Evolutionary conservation across 2,888 invertebrate species (phyloP).

Genomic region (Dinocampus coccinellae): DNA sequence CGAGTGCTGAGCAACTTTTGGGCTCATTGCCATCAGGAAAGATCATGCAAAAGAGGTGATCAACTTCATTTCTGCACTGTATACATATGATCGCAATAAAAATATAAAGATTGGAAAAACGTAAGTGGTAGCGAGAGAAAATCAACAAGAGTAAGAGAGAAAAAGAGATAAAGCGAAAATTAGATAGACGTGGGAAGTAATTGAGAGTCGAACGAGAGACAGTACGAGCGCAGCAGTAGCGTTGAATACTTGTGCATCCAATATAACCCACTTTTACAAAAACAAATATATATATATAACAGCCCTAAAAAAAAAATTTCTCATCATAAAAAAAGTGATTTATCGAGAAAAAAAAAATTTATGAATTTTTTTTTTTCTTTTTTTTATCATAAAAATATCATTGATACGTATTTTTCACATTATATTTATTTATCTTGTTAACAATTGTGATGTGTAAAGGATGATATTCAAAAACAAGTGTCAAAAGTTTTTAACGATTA

Average conservation of each 20-base stretch:
- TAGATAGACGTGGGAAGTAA: slow-evolving; percentile 28
- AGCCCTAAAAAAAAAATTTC: background rate
- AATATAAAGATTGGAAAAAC: background rate
- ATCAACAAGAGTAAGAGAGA: background rate
- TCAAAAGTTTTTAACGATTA: background rate
- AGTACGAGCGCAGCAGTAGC: slow-evolving; percentile 18
- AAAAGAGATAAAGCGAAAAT: too few relatives aligned
- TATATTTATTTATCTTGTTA: background rate
- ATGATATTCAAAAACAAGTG: background rate
- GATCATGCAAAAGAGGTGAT: background rate
- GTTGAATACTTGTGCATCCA: slow-evolving; percentile 13
- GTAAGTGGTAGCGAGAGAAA: slow-evolving; percentile 7
- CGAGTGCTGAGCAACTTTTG: slow-evolving; percentile 60
- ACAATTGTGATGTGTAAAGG: background rate
- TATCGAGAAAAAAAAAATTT: too few relatives aligned
- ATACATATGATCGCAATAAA: background rate
- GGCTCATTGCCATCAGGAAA: slow-evolving; percentile 51
- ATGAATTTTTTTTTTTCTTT: background rate
- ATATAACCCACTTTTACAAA: background rate
- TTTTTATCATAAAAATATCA: background rate
- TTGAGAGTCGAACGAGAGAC: slow-evolving; percentile 19
- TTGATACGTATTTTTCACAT: background rate
- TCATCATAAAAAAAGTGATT: too few relatives aligned
- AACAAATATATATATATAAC: background rate
- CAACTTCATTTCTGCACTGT: background rate